phyloP scores from a whole-genome alignment of 2,888 invertebrate species.

The Bombylius major region DNA sequence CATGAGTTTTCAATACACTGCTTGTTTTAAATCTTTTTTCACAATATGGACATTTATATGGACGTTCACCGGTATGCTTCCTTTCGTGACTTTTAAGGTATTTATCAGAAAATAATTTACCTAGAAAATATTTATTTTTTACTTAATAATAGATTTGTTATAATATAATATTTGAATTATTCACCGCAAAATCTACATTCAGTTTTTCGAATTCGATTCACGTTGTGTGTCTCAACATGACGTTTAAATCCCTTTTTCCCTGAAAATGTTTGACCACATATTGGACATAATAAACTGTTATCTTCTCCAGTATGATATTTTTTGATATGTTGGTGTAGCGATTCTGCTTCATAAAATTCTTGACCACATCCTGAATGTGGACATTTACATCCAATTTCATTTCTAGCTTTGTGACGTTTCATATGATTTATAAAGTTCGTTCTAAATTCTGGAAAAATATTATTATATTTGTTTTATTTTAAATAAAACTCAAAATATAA shows the following conservation, averaged over 20 bases:
- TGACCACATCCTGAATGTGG: neutral
- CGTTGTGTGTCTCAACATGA: neutral
- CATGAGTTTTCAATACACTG: conserved; percentile 1
- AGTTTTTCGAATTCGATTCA: neutral
- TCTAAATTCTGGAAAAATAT: neutral
- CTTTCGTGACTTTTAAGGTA: neutral
- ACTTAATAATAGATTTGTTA: too few relatives aligned
- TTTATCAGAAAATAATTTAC: too few relatives aligned
- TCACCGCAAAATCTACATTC: conserved; percentile 1
- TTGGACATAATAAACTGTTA: neutral
- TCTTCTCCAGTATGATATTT: neutral
- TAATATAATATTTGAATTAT: neutral
- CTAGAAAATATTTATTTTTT: too few relatives aligned
- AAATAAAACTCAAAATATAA: neutral
- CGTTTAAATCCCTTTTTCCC: neutral
- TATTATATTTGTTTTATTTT: too few relatives aligned
- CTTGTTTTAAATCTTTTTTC: neutral
- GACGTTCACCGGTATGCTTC: conserved; percentile 2
- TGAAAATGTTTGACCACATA: neutral
- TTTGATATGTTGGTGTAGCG: neutral
- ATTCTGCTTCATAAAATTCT: neutral
- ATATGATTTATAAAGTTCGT: conserved; percentile 2
- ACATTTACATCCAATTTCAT: neutral
- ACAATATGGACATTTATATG: conserved; percentile 3
- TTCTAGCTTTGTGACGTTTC: neutral